These are phyloP conservation scores for Axinella damicornis DNA, from an alignment of 37 sponge, comb jelly and placozoan species.

Conservation along the genomic window DNA sequence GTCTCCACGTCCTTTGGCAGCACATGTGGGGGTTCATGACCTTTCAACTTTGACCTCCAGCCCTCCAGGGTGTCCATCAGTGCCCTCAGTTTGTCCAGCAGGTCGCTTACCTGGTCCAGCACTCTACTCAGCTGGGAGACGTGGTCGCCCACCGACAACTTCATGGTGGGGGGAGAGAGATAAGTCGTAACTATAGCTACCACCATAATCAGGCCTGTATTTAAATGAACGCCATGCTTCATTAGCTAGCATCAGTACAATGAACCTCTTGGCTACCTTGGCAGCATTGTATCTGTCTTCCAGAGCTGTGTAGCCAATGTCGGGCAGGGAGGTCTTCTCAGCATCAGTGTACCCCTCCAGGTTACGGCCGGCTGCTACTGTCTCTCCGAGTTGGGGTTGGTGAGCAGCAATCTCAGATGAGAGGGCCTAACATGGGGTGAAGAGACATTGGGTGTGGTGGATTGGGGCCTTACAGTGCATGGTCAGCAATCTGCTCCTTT, in stretches of 20 bases:
- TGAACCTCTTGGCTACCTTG: not conserved
- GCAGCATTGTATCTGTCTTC: slow-evolving; percentile 53
- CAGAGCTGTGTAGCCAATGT: slow-evolving; percentile 45
- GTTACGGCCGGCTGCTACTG: slow-evolving; percentile 29
- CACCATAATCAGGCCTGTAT: too few species aligned
- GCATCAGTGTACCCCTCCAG: slow-evolving; percentile 28
- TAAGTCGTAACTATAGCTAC: too few species aligned
- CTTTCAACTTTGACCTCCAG: slow-evolving; percentile 28
- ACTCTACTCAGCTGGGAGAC: slow-evolving; percentile 4
- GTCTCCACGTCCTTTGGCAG: slow-evolving; percentile 36
- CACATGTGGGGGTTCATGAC: slow-evolving; percentile 59
- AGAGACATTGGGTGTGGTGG: too few species aligned
- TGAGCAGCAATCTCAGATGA: slow-evolving; percentile 38
- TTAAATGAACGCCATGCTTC: too few species aligned
- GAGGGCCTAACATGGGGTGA: slow-evolving; percentile 30
- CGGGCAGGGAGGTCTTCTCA: not conserved
- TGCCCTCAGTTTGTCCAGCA: slow-evolving; percentile 18
- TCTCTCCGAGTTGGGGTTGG: slow-evolving; percentile 19
- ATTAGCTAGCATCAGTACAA: too few species aligned
- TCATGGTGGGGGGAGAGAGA: too few species aligned
- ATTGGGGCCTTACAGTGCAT: too few species aligned
- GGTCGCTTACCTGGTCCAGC: slow-evolving; percentile 21
- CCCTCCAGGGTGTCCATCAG: slow-evolving; percentile 48
- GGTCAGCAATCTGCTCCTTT: too few species aligned
- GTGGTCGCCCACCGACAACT: not conserved